Conservation (phyloP, 1,140 invertebrate genomes). For the Drosophila setifemur region DNA sequence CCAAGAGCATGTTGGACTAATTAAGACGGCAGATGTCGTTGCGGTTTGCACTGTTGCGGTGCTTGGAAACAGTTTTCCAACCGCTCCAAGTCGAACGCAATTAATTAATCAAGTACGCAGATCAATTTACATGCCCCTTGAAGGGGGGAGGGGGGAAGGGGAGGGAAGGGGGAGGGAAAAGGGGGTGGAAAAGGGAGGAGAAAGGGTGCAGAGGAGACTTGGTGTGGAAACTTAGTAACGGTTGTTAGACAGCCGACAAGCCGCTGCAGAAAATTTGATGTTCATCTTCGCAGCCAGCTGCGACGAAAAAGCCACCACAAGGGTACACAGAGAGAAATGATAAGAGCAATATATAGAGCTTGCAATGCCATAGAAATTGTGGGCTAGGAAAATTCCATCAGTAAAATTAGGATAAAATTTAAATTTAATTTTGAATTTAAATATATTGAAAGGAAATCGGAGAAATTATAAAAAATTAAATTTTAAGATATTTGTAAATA, state of each 20-base stretch:
- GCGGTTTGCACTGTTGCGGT: constrained; percentile 15
- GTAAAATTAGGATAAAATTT: too few relatives aligned
- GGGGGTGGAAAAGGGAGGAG: too few relatives aligned
- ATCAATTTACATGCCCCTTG: constrained; percentile 50
- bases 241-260: constrained; percentile 14
- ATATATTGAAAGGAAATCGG: too few relatives aligned
- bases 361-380: too few relatives aligned
- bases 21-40: constrained; percentile 34
- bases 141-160: not conserved
- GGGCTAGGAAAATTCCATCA: too few relatives aligned
- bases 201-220: too few relatives aligned
- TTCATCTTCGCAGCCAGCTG: constrained; percentile 8
- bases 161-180: too few relatives aligned
- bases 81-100: constrained; percentile 33
- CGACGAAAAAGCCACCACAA: not conserved
- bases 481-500: too few relatives aligned
- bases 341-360: not conserved
- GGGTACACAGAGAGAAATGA: not conserved
- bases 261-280: constrained; percentile 15
- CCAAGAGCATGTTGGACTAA: constrained; percentile 22
- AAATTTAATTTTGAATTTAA: too few relatives aligned
- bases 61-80: not conserved
- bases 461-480: too few relatives aligned
- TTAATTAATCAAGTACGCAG: constrained; percentile 55
- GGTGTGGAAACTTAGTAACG: constrained; percentile 44